These are phyloP conservation scores for Kryptopterus vitreolus DNA, from an alignment of 2,797 vertebrate species.

Conservation along the genomic window DNA sequence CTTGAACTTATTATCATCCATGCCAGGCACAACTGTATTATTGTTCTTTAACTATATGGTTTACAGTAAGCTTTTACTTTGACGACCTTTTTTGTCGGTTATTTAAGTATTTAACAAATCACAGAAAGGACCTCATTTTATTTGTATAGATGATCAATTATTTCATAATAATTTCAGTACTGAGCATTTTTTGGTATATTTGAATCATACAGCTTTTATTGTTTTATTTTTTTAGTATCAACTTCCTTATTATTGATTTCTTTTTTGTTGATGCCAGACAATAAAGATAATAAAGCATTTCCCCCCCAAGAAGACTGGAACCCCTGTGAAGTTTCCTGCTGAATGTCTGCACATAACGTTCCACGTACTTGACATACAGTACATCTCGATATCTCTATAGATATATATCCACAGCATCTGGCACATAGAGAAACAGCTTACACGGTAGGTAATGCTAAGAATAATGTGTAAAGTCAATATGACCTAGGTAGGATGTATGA, in stretches of 20 bases:
- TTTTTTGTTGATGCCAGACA: not conserved
- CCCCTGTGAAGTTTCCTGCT: not conserved
- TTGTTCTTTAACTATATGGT: not conserved
- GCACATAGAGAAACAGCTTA: not conserved
- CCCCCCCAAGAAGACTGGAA: not conserved
- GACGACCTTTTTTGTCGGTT: too few relatives aligned
- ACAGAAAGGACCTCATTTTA: not conserved
- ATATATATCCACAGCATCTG: not conserved
- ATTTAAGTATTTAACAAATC: not conserved
- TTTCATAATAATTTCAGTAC: not conserved
- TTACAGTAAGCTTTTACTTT: too few relatives aligned
- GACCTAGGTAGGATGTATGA: not conserved
- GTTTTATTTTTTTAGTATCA: not conserved
- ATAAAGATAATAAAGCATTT: not conserved
- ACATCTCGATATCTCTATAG: too few relatives aligned
- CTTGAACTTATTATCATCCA: not conserved
- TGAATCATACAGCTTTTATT: not conserved
- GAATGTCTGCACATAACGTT: not conserved
- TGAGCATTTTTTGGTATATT: not conserved
- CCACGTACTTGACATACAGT: not conserved
- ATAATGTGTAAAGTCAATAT: not conserved
- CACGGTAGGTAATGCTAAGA: not conserved
- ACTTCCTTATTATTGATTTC: not conserved
- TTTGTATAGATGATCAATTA: constrained; percentile 4
- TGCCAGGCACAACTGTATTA: not conserved